phyloP scores from a whole-genome alignment of 2,113 vertebrate genomes.

The Hiodon tergisus region DNA sequence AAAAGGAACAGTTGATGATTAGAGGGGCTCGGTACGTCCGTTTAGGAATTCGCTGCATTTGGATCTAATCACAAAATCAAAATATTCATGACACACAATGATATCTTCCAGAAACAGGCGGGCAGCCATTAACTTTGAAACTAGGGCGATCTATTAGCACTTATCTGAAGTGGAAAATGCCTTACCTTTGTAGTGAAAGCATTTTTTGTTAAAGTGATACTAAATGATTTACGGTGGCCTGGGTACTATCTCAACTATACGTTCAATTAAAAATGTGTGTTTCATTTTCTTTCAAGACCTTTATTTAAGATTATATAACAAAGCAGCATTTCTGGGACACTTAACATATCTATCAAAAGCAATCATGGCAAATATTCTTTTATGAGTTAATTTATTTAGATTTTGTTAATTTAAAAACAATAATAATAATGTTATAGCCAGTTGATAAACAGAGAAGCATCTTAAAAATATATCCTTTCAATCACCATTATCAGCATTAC shows the following conservation, averaged over 20 bases:
- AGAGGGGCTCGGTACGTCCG: constrained; percentile 77
- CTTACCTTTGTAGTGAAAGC: constrained; percentile 79
- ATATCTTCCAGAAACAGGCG: constrained; percentile 87
- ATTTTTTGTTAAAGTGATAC: constrained; percentile 79
- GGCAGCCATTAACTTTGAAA: constrained; percentile 90
- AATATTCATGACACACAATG: constrained; percentile 95
- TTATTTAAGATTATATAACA: constrained; percentile 84
- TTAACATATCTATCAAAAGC: constrained; percentile 77
- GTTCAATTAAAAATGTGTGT: constrained; percentile 86
- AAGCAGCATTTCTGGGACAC: constrained; percentile 78
- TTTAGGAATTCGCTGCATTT: constrained; percentile 90
- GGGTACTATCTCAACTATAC: constrained; percentile 80
- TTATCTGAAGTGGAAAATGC: constrained; percentile 87
- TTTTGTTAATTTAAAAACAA: neutral
- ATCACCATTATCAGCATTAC: too few species aligned
- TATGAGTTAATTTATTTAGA: neutral
- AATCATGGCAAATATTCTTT: constrained; percentile 66
- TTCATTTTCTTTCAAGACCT: constrained; percentile 84
- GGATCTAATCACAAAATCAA: constrained; percentile 93
- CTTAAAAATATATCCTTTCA: too few species aligned
- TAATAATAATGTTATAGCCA: too few species aligned
- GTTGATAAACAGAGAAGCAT: too few species aligned
- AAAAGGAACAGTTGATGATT: constrained; percentile 84
- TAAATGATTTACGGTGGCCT: constrained; percentile 87
- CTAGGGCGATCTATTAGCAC: constrained; percentile 93